Percentiles rank a stretch among this genome's conserved stretches.
phyloP scores from a whole-genome alignment of 2,888 invertebrate species.

The Drosophila paranaensis region DNA sequence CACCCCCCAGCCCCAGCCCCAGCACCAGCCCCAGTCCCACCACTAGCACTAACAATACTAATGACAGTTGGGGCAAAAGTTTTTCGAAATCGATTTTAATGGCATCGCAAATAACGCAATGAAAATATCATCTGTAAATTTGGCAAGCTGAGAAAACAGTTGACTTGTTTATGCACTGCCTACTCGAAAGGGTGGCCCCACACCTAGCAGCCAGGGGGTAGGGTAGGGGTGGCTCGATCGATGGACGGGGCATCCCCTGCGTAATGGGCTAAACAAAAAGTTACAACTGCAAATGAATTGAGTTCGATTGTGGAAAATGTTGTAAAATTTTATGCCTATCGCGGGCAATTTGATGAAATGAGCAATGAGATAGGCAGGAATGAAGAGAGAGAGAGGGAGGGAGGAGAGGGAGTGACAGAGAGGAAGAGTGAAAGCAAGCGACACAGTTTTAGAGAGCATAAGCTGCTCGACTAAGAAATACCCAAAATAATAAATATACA shows the following conservation, averaged over 20 bases:
- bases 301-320: slow-evolving; percentile 53
- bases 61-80: slow-evolving; percentile 77
- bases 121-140: slow-evolving; percentile 70
- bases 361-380: slow-evolving; percentile 29
- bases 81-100: slow-evolving; percentile 74
- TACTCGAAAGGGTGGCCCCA: background rate
- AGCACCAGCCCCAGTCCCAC: background rate
- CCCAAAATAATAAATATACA: no score
- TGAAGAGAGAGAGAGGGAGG: background rate
- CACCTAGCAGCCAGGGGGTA: no score
- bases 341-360: slow-evolving; percentile 62
- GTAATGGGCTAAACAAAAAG: slow-evolving; percentile 36
- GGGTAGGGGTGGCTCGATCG: background rate
- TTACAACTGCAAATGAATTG: slow-evolving; percentile 62
- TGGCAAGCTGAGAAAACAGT: slow-evolving; percentile 51
- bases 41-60: slow-evolving; percentile 70
- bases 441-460: background rate
- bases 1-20: background rate
- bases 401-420: background rate
- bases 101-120: slow-evolving; percentile 74
- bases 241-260: no score
- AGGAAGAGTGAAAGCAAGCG: background rate
- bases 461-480: slow-evolving; percentile 12
- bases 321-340: slow-evolving; percentile 74
- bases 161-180: slow-evolving; percentile 62